Evolutionary conservation across 2,888 invertebrate species (phyloP).

Genomic region (Pollenia amentaria): DNA sequence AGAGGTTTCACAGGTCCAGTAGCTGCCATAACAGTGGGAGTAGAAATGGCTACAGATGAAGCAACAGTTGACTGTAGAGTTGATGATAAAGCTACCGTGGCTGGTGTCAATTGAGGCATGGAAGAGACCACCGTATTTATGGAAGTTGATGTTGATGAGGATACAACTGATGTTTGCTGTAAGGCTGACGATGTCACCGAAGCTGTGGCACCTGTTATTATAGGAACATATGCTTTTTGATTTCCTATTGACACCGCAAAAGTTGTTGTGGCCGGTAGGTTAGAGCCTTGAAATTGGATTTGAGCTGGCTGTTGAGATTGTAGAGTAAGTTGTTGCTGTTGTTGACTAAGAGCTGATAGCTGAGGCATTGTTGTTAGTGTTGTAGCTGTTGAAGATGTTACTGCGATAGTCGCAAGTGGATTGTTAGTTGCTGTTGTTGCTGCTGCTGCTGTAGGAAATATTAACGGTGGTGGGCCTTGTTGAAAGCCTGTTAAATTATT

Average conservation of each 20-base stretch:
- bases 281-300: slow-evolving; percentile 63
- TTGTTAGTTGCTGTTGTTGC: slow-evolving; percentile 64
- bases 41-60: slow-evolving; percentile 33
- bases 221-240: slow-evolving; percentile 47
- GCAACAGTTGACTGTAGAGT: slow-evolving; percentile 61
- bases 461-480: slow-evolving; percentile 74
- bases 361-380: slow-evolving; percentile 72
- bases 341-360: slow-evolving; percentile 61
- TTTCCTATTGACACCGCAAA: slow-evolving; percentile 55
- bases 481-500: slow-evolving; percentile 48
- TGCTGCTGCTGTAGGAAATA: slow-evolving; percentile 71
- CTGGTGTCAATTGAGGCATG: slow-evolving; percentile 58
- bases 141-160: slow-evolving; percentile 58
- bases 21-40: slow-evolving; percentile 41
- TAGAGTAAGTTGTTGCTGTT: slow-evolving; percentile 54
- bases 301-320: slow-evolving; percentile 59
- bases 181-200: slow-evolving; percentile 54
- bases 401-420: slow-evolving; percentile 59
- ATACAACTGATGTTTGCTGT: slow-evolving; percentile 63
- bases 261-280: slow-evolving; percentile 76
- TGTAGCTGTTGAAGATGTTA: slow-evolving; percentile 70
- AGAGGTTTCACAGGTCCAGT: slow-evolving; percentile 29
- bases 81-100: slow-evolving; percentile 65
- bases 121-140: slow-evolving; percentile 39
- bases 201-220: slow-evolving; percentile 41